phyloP scores from a whole-genome alignment of 92 coral and sea anemone species.

The Parazoanthus atlanticus region DNA sequence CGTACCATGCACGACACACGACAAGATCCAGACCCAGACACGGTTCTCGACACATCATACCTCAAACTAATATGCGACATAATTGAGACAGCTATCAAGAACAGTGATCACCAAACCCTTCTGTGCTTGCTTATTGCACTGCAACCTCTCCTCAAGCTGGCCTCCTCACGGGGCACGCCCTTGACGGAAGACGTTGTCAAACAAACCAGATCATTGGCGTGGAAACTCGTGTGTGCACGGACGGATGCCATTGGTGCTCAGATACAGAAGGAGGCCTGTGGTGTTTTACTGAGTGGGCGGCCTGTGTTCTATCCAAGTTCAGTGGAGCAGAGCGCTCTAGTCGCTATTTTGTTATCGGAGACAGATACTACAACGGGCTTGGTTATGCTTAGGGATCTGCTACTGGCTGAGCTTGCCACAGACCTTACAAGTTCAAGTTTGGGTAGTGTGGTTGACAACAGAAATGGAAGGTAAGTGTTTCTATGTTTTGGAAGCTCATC shows the following conservation, averaged over 20 bases:
- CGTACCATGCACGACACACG: slow-evolving; percentile 38
- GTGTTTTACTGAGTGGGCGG: slow-evolving; percentile 64
- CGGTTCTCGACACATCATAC: slow-evolving; percentile 48
- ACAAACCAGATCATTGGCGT: slow-evolving; percentile 51
- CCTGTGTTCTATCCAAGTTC: slow-evolving; percentile 71
- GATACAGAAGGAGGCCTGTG: slow-evolving; percentile 70
- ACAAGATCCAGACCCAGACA: not conserved
- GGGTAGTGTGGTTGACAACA: not conserved
- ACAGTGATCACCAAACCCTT: slow-evolving; percentile 45
- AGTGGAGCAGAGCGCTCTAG: slow-evolving; percentile 78
- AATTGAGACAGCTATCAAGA: slow-evolving; percentile 55
- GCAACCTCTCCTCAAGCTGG: slow-evolving; percentile 64
- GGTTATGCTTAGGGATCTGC: slow-evolving; percentile 52
- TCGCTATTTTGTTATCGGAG: slow-evolving; percentile 75
- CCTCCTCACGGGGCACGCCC: slow-evolving; percentile 24
- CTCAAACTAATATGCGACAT: slow-evolving; percentile 56
- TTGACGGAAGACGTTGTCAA: slow-evolving; percentile 56
- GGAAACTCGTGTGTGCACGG: slow-evolving; percentile 65
- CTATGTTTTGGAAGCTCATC: not conserved
- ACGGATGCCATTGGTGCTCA: slow-evolving; percentile 38
- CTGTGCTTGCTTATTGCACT: slow-evolving; percentile 71
- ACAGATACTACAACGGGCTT: slow-evolving; percentile 55
- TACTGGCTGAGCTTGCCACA: slow-evolving; percentile 62
- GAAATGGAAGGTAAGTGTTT: slow-evolving; percentile 48
- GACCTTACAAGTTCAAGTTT: slow-evolving; percentile 15